phyloP scores from a whole-genome alignment of 2,888 invertebrate species.

The Brenthis daphne region DNA sequence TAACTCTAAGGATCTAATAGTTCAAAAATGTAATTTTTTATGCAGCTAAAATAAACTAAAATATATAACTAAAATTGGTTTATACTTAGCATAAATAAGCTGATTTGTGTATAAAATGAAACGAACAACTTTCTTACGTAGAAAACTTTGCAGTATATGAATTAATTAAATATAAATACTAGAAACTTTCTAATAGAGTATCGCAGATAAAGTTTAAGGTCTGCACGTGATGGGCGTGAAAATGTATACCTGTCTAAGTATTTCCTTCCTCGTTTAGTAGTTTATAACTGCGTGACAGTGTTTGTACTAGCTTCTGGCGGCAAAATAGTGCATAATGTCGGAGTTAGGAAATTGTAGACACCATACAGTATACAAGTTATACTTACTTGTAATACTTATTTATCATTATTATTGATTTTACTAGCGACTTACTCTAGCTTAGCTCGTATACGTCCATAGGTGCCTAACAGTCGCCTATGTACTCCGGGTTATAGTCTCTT shows the following conservation, averaged over 20 bases:
- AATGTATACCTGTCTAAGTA: conserved; percentile 8
- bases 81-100: too few species aligned
- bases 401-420: neutral
- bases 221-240: conserved; percentile 12
- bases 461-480: too few species aligned
- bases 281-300: conserved; percentile 6
- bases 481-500: too few species aligned
- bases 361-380: neutral
- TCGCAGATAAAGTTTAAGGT: conserved; percentile 7
- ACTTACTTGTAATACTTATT: neutral
- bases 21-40: too few species aligned
- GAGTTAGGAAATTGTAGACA: neutral
- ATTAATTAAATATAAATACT: neutral
- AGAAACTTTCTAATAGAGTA: conserved; percentile 1
- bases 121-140: too few species aligned
- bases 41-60: too few species aligned
- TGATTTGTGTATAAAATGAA: too few species aligned
- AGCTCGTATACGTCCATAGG: too few species aligned
- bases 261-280: conserved; percentile 14
- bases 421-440: too few species aligned
- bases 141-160: neutral
- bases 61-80: too few species aligned
- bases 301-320: neutral
- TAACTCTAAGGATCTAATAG: too few species aligned
- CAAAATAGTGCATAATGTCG: conserved; percentile 7